A percentile compares a stretch with the other conserved stretches of the same genome.
phyloP scores from a whole-genome alignment of 2,113 vertebrate species.

The Bathybates hornii region DNA sequence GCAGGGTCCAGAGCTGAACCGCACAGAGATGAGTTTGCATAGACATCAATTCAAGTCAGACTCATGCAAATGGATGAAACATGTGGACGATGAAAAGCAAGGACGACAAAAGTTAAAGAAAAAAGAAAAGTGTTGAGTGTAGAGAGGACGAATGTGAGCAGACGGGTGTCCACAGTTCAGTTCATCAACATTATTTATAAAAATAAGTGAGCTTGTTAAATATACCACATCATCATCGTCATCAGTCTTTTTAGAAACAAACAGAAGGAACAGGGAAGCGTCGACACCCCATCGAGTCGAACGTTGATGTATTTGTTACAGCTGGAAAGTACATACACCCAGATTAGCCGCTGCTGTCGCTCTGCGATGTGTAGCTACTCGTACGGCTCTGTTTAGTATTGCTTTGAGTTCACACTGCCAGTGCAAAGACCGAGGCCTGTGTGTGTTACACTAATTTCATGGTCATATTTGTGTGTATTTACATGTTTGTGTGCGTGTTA shows the following conservation, averaged over 20 bases:
- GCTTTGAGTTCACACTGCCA: conserved; percentile 48
- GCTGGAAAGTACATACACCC: neutral
- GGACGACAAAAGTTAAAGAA: neutral
- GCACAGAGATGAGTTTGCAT: conserved; percentile 65
- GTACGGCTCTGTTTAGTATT: conserved; percentile 52
- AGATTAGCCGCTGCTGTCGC: neutral
- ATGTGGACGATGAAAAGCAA: neutral
- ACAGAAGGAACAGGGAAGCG: conserved; percentile 11
- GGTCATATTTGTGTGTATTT: neutral
- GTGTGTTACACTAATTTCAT: neutral
- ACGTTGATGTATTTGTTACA: conserved; percentile 29
- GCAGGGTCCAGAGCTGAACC: conserved; percentile 7
- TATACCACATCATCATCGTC: conserved; percentile 13
- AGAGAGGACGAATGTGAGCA: neutral
- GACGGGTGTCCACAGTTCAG: conserved; percentile 29
- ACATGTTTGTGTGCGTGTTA: neutral
- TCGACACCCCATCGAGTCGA: conserved; percentile 14
- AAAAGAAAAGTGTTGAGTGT: neutral
- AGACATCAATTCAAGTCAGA: conserved; percentile 67
- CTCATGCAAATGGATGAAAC: conserved; percentile 64
- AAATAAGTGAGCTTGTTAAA: conserved; percentile 70
- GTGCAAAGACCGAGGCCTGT: conserved; percentile 17
- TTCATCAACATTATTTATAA: conserved; percentile 57
- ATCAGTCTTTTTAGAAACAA: conserved; percentile 15
- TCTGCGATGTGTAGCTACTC: conserved; percentile 15